Evolutionary conservation across 2,888 invertebrate species (phyloP).

Genomic region (Parnassius orleans): DNA sequence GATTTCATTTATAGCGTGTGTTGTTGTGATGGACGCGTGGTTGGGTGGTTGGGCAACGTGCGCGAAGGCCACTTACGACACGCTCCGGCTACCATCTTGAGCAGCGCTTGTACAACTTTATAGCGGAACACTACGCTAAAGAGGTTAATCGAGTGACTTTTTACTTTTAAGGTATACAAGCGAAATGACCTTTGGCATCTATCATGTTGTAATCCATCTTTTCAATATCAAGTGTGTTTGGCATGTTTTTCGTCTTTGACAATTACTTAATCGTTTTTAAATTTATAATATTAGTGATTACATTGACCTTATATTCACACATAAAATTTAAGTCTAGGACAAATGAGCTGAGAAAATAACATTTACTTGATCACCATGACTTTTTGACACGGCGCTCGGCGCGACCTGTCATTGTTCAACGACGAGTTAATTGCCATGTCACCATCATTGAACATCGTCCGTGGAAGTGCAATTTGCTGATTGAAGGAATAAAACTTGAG

Average conservation of each 20-base stretch:
- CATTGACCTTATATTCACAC: not conserved
- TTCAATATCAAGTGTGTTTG: not conserved
- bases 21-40: not conserved
- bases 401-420: not conserved
- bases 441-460: no score
- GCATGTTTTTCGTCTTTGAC: no score
- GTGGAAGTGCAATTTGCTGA: no score
- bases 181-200: conserved; percentile 18
- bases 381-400: conserved; percentile 6
- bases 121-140: conserved; percentile 13
- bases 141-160: conserved; percentile 25
- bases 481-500: no score
- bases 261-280: not conserved
- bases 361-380: not conserved
- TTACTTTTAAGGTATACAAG: conserved; percentile 16
- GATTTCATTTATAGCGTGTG: not conserved
- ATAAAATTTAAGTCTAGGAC: not conserved
- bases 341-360: not conserved
- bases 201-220: conserved; percentile 2
- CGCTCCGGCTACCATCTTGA: not conserved
- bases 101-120: not conserved
- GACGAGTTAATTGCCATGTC: no score
- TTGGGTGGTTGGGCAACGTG: conserved; percentile 22
- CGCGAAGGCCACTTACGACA: conserved; percentile 21
- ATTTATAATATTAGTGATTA: not conserved